Percentiles rank a stretch among this genome's conserved stretches.
phyloP scores from a whole-genome alignment of 2,797 vertebrate species.

The Euphonia xanthogaster region DNA sequence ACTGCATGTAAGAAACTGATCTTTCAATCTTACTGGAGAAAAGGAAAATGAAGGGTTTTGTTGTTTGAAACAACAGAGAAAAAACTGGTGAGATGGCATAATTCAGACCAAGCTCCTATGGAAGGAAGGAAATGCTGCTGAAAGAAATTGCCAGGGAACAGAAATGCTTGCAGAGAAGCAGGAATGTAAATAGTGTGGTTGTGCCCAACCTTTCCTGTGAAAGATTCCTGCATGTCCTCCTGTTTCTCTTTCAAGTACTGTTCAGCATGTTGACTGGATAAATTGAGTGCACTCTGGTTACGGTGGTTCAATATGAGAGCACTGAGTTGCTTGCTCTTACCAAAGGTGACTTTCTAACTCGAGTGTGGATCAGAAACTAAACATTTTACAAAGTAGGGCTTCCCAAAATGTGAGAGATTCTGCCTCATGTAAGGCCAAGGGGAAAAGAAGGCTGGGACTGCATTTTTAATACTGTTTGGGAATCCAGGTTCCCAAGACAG shows the following conservation, averaged over 20 bases:
- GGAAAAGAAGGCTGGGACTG: slow-evolving; percentile 7
- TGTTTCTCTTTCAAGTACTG: neutral
- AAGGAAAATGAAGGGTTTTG: neutral
- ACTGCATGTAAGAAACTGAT: neutral
- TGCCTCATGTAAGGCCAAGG: neutral
- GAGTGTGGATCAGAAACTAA: neutral
- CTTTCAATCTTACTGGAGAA: neutral
- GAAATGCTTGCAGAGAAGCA: neutral
- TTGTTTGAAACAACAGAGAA: neutral
- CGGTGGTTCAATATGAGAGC: neutral
- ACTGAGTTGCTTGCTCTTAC: accelerated
- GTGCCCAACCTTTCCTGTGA: neutral
- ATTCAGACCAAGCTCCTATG: neutral
- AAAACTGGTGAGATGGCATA: neutral
- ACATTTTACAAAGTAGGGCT: neutral
- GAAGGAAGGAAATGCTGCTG: neutral
- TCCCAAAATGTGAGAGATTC: neutral
- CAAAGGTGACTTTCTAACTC: neutral
- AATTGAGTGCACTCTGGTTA: neutral
- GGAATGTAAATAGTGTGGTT: neutral
- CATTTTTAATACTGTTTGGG: slow-evolving; percentile 60
- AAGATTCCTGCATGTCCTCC: neutral
- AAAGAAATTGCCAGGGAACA: neutral
- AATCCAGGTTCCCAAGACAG: slow-evolving; percentile 18
- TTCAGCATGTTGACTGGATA: neutral